Evolutionary conservation across 2,113 vertebrate species (phyloP), one percentile per base, ranked within the genome.

Genomic region (Dicaeum eximium): DNA sequence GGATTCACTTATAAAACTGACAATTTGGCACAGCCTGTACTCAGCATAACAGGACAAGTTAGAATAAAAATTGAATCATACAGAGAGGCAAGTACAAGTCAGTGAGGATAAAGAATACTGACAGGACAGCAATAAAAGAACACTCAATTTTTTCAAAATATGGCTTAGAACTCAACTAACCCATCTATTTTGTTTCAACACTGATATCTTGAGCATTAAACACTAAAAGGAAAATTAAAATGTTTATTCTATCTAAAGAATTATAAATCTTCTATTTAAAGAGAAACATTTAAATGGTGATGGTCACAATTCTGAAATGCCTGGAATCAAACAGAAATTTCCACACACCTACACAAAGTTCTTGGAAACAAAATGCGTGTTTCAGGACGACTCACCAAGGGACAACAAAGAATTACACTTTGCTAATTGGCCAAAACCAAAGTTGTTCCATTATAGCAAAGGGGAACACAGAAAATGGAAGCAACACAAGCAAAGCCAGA

Each of bases 21-120:
- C 67, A 86, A 56, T 58, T 61, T 96, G 79, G 86, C 66, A 94
- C 65, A 83, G 77, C 94, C 91, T 93, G 83, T 92, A 89, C 90
- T 81, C 48, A 86, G 92, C 54, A 78, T 53, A 83, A 70, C 58
- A 77, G 53, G 58, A 66, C 78, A 57, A 73, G 86, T 54, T 45
- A 62, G 64, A 62, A 90, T 45, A 91, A 87, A 86, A 91, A 79
- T 19, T 40, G 56, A 69, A 66, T 88, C 30, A 37, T 24, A 81
- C 17, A 72, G 50, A 66, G 64, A 94, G 78, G 56, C 80, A 71
- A 71, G 47, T 69, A 77, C 40, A 81, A 78, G 56, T 6, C 28
- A 2, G 48, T 70, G n/a, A 81, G 80, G 47, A 73, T 54, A 30
- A 93, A 83, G 51, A 66, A 66, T 23, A 27, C 22, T 67, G 77